Base-by-base conservation (phyloP, 2,797 vertebrate species). In the Scarus forsteni region DNA sequence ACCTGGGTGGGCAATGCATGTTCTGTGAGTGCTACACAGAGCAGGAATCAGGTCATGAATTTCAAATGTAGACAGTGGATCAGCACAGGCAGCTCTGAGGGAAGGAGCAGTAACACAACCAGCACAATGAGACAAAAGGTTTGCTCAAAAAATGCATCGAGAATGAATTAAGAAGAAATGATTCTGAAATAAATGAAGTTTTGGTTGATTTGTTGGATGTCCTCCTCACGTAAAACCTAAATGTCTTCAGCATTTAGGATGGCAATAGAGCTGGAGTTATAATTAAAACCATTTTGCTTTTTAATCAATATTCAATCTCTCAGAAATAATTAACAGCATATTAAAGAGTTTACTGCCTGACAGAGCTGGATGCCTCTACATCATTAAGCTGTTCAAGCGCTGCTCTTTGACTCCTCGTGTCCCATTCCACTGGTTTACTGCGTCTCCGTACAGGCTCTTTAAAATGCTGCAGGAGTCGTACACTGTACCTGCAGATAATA, bases 271-370 rank as follows among this genome's bases (percentile, higher is more conserved):
- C 87, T 81, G 58, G 77, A 80, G 88, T 84, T 91, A 89, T 93
- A 93, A 93, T 94, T 93, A 92, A 92, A 93, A 89, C 80, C 83
- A 76, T 89, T 94, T 93, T 88, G 88, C 86, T 89, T 92, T 92
- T 93, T 92, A 93, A 93, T 95, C 93, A 93, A 94, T 94, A 93
- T 92, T 90, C 89, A 93, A 92, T 93, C 89, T 92, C 91, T 92
- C 88, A 91, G 88, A 93, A 93, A 94, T 94, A 94, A 94, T 94
- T 92, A 94, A 92, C 91, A 92, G 86, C 90, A 90, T 93, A 92
- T 94, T 93, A 93, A 92, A 92, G 84, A 89, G 87, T 90, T 92
- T 89, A 93, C 85, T 89, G 87, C 89, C 88, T 92, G 86, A 90
- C 84, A 64, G 90, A 89, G 89, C 84, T 83, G 81, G 84, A 85